Evolutionary conservation across 2,888 invertebrate genomes (phyloP), one percentile per base, ranked within the genome.

Genomic region (Drosophila ezoana): DNA sequence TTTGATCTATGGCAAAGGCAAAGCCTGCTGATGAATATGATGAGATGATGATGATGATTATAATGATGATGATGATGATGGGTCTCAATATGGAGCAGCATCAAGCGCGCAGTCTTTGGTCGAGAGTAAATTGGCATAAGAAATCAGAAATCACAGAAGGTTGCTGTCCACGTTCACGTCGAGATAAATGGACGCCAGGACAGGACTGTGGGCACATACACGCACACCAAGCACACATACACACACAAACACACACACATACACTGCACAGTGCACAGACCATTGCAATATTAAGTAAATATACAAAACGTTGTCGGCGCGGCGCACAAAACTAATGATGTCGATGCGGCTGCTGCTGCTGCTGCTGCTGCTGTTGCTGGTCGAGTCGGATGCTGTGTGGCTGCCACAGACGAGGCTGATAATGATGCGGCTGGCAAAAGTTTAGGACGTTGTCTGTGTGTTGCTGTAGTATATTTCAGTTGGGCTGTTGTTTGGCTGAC

Each of bases 101-200:
- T 47, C 61, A 20, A 45, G 57, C 41, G 49, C 41, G 51, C 74
- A 60, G 28, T 52, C 52, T 32, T 63, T 49, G 73, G 59, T 60
- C 58, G 62, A 64, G 63, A 80, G 81, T 89, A 90, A 86, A 86
- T 86, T 90, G 86, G 86, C 89, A 90, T 89, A 86, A 86, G 89
- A 86, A 86, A 89, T 90, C 90, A 90, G 89, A 85, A 89, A 89
- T 90, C 89, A 87, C 90, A 90, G 87, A 84, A 87, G 76, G 81
- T 83, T 77, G 70, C 89, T 66, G 74, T 76, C 78, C 63, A 73
- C 73, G 64, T 70, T 64, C 76, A 72, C 69, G 68, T 57, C 47
- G 73, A 89, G 89, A 89, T 85, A 89, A 87, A 87, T 89, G 83
- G 86, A 54, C 86, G 43, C 74, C 49, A 47, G 61, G 65, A 62